Evolutionary conservation across 2,888 invertebrate species (phyloP).

Genomic region (Ecliptopera silaceata): DNA sequence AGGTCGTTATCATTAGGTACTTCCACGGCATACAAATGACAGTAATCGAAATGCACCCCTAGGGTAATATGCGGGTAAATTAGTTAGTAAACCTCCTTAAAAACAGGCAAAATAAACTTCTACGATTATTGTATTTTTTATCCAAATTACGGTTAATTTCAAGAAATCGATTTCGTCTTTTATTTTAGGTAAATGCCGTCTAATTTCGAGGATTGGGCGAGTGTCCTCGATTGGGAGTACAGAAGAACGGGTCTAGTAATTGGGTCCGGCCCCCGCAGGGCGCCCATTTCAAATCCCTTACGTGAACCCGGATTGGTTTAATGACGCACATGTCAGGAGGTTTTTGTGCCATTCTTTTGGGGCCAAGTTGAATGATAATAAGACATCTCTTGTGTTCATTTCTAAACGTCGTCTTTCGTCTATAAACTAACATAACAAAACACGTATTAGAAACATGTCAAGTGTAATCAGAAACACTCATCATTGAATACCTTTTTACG

Average conservation of each 20-base stretch:
- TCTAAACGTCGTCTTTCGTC: neutral
- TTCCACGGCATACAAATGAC: constrained; percentile 37
- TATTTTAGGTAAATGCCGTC: constrained; percentile 28
- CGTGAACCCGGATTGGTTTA: constrained; percentile 64
- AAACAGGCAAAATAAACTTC: constrained; percentile 12
- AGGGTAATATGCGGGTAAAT: constrained; percentile 26
- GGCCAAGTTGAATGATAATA: constrained; percentile 26
- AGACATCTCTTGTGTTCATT: constrained; percentile 1
- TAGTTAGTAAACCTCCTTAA: constrained; percentile 13
- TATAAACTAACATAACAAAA: neutral
- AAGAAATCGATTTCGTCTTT: constrained; percentile 16
- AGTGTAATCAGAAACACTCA: no score
- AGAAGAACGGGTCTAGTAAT: constrained; percentile 63
- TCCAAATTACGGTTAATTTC: constrained; percentile 12
- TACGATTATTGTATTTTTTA: constrained; percentile 10
- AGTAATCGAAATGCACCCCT: constrained; percentile 36
- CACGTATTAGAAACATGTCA: neutral
- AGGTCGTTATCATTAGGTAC: constrained; percentile 34
- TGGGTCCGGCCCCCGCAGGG: constrained; percentile 62
- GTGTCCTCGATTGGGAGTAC: constrained; percentile 35
- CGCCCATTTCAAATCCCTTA: constrained; percentile 64
- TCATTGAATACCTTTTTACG: no score
- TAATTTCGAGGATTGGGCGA: constrained; percentile 35
- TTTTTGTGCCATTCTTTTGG: constrained; percentile 57
- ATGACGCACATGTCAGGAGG: constrained; percentile 64